phyloP scores from a whole-genome alignment of 2,888 invertebrate species.

The Cryptus armator region DNA sequence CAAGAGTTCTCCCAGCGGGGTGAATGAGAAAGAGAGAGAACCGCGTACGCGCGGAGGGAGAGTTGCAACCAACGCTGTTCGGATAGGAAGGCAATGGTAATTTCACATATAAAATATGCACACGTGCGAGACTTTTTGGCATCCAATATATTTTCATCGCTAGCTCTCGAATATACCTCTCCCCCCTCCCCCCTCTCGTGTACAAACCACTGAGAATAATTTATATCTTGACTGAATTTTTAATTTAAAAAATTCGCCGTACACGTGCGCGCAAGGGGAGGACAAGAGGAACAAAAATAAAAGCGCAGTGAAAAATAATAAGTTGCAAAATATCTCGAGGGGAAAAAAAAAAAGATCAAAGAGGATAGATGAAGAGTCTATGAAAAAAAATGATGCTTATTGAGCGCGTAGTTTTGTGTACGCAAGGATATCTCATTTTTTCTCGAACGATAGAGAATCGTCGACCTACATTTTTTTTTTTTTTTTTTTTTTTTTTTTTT shows the following conservation, averaged over 20 bases:
- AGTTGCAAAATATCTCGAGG: background rate
- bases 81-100: conserved; percentile 48
- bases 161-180: background rate
- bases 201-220: conserved; percentile 13
- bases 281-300: background rate
- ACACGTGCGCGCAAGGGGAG: background rate
- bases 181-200: conserved; percentile 8
- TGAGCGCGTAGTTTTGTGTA: background rate
- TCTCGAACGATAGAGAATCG: conserved; percentile 28
- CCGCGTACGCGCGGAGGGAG: background rate
- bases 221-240: conserved; percentile 37
- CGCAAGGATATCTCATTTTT: conserved; percentile 41
- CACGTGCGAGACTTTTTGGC: conserved; percentile 40
- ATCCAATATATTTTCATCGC: conserved; percentile 39
- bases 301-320: background rate
- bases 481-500: background rate
- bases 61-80: background rate
- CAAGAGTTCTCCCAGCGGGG: conserved; percentile 30
- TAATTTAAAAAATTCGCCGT: conserved; percentile 31
- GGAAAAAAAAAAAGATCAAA: background rate
- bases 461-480: conserved; percentile 1
- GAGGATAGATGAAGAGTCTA: background rate
- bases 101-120: conserved; percentile 56
- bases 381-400: background rate
- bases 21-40: conserved; percentile 1